Evolutionary conservation across 2,113 vertebrate genomes (phyloP), one percentile per base, ranked within the genome.

Genomic region (Datnioides undecimradiatus): DNA sequence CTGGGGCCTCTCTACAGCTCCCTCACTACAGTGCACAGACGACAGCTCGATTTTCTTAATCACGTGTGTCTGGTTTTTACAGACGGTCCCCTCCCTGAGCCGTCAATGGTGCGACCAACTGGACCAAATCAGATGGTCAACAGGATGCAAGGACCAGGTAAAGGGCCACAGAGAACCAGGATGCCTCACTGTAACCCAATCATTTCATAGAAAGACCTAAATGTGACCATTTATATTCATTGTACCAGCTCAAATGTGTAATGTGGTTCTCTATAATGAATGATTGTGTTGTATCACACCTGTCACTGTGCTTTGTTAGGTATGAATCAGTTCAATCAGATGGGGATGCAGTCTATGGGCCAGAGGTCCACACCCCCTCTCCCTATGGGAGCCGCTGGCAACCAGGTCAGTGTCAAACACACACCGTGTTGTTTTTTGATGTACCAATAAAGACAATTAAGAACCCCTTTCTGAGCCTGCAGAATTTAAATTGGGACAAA

Each of bases 81-180:
- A 99, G 98, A 99, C 27, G 97, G 97, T 54, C 97, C 98, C 43
- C 92, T 98, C 29, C 89, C 96, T 45, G 98, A 99, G 79, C 95
- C 95, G 29, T 85, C 95, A 62, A 93, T 97, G 92, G 96, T 99
- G 91, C 95, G 97, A 91, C 95, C 96, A 62, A 84, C 86, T 81
- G 97, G 96, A 93, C 96, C 96, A 90, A 97, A 95, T 90, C 97
- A 97, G 89, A 97, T 99, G 93, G 96, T 96, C 89, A 97, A 95
- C 90, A 95, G 97, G 70, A 96, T 98, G 94, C 95, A 96, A 91
- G 94, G 95, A 68, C 96, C 96, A 93, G 97, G 97, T 99, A 93
- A 80, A 82, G 11, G 43, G 52, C 6, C 23, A 19, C 19, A 31
- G 0, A 0, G 31, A 27, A 60, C 29, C 5, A 2, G 10, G 23